These are phyloP conservation scores for Solenopsis invicta DNA, from an alignment of 1,140 invertebrate species.

Conservation along the genomic window DNA sequence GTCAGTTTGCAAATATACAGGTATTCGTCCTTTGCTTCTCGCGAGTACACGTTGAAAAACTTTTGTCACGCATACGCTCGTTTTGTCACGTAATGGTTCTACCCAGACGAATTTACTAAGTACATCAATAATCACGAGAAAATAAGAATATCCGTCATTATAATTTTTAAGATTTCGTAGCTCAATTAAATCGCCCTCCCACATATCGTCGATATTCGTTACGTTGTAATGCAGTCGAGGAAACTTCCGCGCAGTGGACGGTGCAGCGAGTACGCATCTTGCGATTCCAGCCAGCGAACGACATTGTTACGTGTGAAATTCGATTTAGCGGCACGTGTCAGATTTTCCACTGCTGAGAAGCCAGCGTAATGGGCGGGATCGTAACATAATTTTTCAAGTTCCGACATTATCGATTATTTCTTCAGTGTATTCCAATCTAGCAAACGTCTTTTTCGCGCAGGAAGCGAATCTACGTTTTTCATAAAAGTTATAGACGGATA, in stretches of 20 bases:
- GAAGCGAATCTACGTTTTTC: too few relatives aligned
- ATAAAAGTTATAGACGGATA: too few relatives aligned
- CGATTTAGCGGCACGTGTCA: background rate
- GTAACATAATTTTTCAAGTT: background rate
- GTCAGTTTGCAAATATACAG: background rate
- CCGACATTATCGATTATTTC: background rate
- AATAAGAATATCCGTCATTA: too few relatives aligned
- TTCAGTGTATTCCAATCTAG: background rate
- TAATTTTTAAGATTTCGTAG: background rate
- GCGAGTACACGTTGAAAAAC: background rate
- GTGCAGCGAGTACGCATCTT: slow-evolving; percentile 4
- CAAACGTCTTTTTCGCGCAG: background rate
- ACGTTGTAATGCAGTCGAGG: background rate
- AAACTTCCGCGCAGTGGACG: background rate
- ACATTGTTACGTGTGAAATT: background rate
- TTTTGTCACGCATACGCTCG: background rate
- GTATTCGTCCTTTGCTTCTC: background rate
- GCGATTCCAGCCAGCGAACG: background rate
- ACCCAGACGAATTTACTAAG: slow-evolving; percentile 2
- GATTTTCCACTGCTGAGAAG: background rate
- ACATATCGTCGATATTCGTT: background rate
- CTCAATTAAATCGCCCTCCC: background rate
- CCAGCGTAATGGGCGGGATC: background rate
- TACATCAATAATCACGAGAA: background rate
- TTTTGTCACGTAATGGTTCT: background rate